A percentile compares a stretch with the other conserved stretches of the same genome.
Conservation (phyloP, 2,888 invertebrate genomes). For the Baronia brevicornis region DNA sequence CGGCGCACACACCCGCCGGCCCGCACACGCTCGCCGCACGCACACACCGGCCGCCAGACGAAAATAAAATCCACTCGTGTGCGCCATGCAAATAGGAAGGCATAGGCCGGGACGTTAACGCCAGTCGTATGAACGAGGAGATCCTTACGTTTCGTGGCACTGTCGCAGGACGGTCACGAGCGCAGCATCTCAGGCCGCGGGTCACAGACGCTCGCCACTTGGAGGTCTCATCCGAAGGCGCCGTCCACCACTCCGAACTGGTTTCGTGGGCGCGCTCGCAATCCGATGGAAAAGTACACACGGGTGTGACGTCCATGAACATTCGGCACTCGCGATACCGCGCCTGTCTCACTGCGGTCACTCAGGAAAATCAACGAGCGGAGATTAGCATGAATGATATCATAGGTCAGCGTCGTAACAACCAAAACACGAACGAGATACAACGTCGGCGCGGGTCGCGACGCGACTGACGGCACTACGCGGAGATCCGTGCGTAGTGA, state of each 20-base stretch:
- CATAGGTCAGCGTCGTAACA: slow-evolving; percentile 37
- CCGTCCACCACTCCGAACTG: slow-evolving; percentile 55
- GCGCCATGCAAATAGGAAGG: slow-evolving; percentile 74
- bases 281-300: slow-evolving; percentile 65
- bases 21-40: slow-evolving; percentile 42
- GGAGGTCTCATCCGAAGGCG: slow-evolving; percentile 61
- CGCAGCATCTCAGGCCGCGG: slow-evolving; percentile 69
- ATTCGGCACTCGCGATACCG: slow-evolving; percentile 65
- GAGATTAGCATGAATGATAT: slow-evolving; percentile 70
- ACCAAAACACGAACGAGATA: slow-evolving; percentile 32
- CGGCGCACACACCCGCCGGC: slow-evolving; percentile 32
- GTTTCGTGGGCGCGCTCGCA: slow-evolving; percentile 50
- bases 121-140: slow-evolving; percentile 58
- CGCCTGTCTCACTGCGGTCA: slow-evolving; percentile 56
- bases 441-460: slow-evolving; percentile 68
- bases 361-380: slow-evolving; percentile 65
- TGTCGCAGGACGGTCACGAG: slow-evolving; percentile 71
- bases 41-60: slow-evolving; percentile 64
- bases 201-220: slow-evolving; percentile 52
- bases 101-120: slow-evolving; percentile 47
- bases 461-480: slow-evolving; percentile 71
- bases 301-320: slow-evolving; percentile 57
- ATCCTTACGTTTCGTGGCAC: slow-evolving; percentile 75
- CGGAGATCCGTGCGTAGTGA: slow-evolving; percentile 70
- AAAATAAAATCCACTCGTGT: slow-evolving; percentile 74